phyloP scores from a whole-genome alignment of 2,888 invertebrate genomes.

The Euplagia quadripunctaria region DNA sequence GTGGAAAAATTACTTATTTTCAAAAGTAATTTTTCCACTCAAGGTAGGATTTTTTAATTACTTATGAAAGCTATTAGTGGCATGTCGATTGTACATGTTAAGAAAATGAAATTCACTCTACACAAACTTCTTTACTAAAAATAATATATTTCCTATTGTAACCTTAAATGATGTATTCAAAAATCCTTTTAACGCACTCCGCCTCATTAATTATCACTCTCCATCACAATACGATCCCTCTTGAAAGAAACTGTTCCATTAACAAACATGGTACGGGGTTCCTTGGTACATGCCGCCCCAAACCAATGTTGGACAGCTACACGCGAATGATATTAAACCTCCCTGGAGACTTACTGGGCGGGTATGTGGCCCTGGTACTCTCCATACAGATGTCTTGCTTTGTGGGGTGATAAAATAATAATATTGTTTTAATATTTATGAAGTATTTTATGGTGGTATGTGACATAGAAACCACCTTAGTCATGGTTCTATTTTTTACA shows the following conservation, averaged over 20 bases:
- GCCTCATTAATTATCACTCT: conserved; percentile 13
- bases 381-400: conserved; percentile 39
- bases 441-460: conserved; percentile 10
- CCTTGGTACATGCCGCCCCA: conserved; percentile 31
- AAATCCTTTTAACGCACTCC: conserved; percentile 13
- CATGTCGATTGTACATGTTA: too few relatives aligned
- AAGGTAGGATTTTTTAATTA: too few relatives aligned
- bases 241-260: conserved; percentile 33
- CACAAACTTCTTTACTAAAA: too few relatives aligned
- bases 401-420: conserved; percentile 27
- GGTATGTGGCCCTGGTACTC: conserved; percentile 51
- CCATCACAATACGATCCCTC: conserved; percentile 8
- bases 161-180: conserved; percentile 8
- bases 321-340: conserved; percentile 67
- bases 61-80: too few relatives aligned
- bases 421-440: conserved; percentile 26
- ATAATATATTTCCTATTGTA: neutral
- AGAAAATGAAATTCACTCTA: too few relatives aligned
- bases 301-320: conserved; percentile 56
- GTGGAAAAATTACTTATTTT: too few relatives aligned
- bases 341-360: conserved; percentile 49
- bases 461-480: neutral
- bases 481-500: neutral
- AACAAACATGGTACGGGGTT: conserved; percentile 27
- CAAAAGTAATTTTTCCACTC: too few relatives aligned